phyloP scores from a whole-genome alignment of 2,797 vertebrate species.

The Myiotriccus ornatus region DNA sequence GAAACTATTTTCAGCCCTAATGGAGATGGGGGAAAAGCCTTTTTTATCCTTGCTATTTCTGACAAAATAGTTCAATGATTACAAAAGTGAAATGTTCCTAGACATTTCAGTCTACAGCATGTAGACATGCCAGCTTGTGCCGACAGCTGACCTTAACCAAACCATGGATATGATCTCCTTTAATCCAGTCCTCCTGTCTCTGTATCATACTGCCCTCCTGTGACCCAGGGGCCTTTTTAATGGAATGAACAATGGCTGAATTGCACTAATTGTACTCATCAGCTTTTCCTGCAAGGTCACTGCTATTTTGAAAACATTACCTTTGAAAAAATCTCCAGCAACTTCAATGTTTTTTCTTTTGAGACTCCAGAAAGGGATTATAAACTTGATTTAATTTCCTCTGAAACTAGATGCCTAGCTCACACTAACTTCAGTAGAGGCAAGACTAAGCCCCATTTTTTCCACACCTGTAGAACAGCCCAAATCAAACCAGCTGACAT shows the following conservation, averaged over 20 bases:
- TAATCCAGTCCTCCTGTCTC: neutral
- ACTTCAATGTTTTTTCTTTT: neutral
- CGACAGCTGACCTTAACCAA: neutral
- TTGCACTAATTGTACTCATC: neutral
- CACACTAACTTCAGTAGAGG: neutral
- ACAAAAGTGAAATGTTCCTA: neutral
- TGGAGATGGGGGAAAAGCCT: neutral
- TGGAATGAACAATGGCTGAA: neutral
- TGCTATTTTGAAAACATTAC: neutral
- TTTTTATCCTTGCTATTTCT: neutral
- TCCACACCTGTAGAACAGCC: neutral
- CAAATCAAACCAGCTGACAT: neutral
- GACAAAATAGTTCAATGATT: neutral
- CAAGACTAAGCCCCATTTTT: neutral
- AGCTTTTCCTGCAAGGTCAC: neutral
- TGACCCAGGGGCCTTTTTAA: neutral
- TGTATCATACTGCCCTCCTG: neutral
- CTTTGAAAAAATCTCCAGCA: neutral
- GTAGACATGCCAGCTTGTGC: neutral
- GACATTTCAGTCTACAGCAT: neutral
- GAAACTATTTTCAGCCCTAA: neutral
- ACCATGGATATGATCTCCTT: neutral
- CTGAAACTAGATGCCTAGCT: neutral
- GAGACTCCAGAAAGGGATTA: neutral
- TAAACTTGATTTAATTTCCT: neutral